Percentiles rank a stretch among this genome's conserved stretches.
phyloP scores from a whole-genome alignment of 2,113 vertebrate species.

The Turdus rufiventris region DNA sequence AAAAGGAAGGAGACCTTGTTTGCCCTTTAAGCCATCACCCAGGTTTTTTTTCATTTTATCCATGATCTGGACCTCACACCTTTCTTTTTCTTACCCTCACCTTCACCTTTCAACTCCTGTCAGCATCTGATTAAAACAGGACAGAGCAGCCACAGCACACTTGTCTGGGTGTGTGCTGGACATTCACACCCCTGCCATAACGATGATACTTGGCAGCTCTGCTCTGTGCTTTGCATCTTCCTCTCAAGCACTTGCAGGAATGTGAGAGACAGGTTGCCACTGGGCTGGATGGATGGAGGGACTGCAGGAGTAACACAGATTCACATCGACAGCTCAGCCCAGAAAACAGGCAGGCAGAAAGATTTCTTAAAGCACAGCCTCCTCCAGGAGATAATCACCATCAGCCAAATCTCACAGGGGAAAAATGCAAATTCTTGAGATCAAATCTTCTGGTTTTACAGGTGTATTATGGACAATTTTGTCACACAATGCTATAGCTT shows the following conservation, averaged over 20 bases:
- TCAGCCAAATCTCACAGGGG: not conserved
- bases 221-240: not conserved
- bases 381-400: not conserved
- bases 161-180: accelerated
- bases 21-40: not conserved
- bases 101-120: not conserved
- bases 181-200: no score
- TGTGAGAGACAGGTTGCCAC: accelerated
- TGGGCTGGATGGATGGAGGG: no score
- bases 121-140: not conserved
- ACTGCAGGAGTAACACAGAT: not conserved
- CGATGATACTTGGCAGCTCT: not conserved
- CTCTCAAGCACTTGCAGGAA: not conserved
- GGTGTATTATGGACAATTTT: not conserved
- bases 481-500: not conserved
- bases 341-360: not conserved
- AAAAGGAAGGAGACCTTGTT: not conserved
- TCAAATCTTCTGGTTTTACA: not conserved
- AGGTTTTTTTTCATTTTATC: not conserved
- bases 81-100: not conserved
- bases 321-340: accelerated
- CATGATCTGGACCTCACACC: not conserved
- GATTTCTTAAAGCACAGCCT: not conserved
- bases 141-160: not conserved
- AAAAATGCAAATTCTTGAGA: not conserved